Conservation (phyloP, 2,113 vertebrate species). For the Hemibagrus wyckioides region DNA sequence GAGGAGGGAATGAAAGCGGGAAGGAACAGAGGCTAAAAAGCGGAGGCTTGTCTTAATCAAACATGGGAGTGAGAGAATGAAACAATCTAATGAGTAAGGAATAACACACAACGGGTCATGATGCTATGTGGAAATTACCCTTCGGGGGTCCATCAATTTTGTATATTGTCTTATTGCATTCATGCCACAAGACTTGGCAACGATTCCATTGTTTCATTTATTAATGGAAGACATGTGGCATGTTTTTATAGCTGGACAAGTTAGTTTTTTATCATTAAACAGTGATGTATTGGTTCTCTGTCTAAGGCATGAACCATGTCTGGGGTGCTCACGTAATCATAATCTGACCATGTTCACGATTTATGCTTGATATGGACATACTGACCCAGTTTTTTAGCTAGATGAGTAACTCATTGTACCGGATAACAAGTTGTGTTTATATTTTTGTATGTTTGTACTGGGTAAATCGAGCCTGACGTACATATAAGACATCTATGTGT, state of each 20-base stretch:
- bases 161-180: too few species aligned
- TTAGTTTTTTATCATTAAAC: background rate
- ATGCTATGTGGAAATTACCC: background rate
- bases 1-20: background rate
- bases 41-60: background rate
- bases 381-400: background rate
- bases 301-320: background rate
- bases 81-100: background rate
- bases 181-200: too few species aligned
- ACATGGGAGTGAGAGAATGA: background rate
- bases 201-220: too few species aligned
- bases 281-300: background rate
- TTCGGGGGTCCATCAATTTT: background rate
- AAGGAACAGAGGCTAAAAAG: background rate
- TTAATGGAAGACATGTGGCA: background rate
- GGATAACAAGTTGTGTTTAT: background rate
- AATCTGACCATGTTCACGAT: background rate
- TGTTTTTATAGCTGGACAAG: background rate
- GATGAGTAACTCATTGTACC: background rate
- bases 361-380: background rate
- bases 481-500: background rate
- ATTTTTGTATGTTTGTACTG: background rate
- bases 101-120: background rate
- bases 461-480: background rate
- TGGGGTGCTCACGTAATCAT: background rate